phyloP scores from a whole-genome alignment of 1,140 invertebrate genomes.

The Achatina immaculata region DNA sequence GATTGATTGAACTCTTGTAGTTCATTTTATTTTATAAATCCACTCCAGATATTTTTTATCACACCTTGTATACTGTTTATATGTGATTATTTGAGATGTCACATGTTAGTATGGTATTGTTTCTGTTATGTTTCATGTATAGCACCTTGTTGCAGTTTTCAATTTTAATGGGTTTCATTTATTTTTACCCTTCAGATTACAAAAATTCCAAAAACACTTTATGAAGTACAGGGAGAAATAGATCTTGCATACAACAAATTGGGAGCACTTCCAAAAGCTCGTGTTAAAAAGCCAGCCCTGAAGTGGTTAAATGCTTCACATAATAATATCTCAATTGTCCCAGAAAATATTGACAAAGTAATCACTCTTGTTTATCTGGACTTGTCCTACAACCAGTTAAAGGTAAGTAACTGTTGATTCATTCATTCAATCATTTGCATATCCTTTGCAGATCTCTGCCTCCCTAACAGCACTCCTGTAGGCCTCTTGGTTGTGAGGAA shows the following conservation, averaged over 20 bases:
- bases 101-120: no score
- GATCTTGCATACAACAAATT: slow-evolving; percentile 62
- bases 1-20: no score
- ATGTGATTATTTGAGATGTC: no score
- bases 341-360: slow-evolving; percentile 62
- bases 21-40: no score
- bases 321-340: slow-evolving; percentile 58
- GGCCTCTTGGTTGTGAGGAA: no score
- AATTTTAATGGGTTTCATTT: neutral
- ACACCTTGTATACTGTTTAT: no score
- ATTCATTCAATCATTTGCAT: no score
- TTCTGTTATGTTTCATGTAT: no score
- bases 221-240: slow-evolving; percentile 60
- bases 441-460: no score
- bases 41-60: no score
- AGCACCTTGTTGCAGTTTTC: no score
- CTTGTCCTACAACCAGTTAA: slow-evolving; percentile 61
- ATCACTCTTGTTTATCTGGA: slow-evolving; percentile 59
- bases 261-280: slow-evolving; percentile 60
- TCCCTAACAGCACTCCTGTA: no score
- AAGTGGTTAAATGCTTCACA: slow-evolving; percentile 61
- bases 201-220: slow-evolving; percentile 60
- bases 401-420: slow-evolving; percentile 47
- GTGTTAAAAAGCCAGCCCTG: slow-evolving; percentile 56
- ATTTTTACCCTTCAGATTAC: slow-evolving; percentile 35